phyloP scores from a whole-genome alignment of 2,888 invertebrate species.

The Apodemia zela region DNA sequence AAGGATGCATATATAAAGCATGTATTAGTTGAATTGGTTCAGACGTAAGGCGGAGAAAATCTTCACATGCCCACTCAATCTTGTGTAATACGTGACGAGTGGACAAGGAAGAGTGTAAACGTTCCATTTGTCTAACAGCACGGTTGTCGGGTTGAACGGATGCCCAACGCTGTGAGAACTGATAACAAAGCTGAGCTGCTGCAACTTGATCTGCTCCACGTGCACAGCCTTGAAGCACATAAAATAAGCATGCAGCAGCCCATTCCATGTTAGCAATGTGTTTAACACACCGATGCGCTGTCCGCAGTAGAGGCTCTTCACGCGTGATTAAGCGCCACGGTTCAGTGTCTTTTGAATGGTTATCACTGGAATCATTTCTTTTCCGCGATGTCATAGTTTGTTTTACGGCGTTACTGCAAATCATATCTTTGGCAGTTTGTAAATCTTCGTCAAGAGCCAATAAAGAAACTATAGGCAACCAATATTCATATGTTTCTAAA shows the following conservation, averaged over 20 bases:
- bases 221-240: constrained; percentile 72
- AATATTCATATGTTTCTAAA: constrained; percentile 69
- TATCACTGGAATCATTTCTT: constrained; percentile 45
- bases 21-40: constrained; percentile 73
- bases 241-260: constrained; percentile 76
- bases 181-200: constrained; percentile 71
- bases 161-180: constrained; percentile 75
- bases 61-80: constrained; percentile 71
- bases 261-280: constrained; percentile 77
- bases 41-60: constrained; percentile 61
- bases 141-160: constrained; percentile 69
- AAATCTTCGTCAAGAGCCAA: constrained; percentile 62
- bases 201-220: constrained; percentile 76
- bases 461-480: constrained; percentile 65
- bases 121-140: constrained; percentile 73
- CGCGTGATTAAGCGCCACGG: constrained; percentile 63
- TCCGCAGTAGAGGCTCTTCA: constrained; percentile 67
- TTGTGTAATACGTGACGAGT: constrained; percentile 70
- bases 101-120: constrained; percentile 64
- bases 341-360: constrained; percentile 52
- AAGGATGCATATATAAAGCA: constrained; percentile 65
- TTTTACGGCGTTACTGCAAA: constrained; percentile 75
- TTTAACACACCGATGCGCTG: constrained; percentile 70
- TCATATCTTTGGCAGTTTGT: constrained; percentile 74
- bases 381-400: constrained; percentile 75